phyloP scores from a whole-genome alignment of 2,888 invertebrate species.

The Lysandra bellargus region DNA sequence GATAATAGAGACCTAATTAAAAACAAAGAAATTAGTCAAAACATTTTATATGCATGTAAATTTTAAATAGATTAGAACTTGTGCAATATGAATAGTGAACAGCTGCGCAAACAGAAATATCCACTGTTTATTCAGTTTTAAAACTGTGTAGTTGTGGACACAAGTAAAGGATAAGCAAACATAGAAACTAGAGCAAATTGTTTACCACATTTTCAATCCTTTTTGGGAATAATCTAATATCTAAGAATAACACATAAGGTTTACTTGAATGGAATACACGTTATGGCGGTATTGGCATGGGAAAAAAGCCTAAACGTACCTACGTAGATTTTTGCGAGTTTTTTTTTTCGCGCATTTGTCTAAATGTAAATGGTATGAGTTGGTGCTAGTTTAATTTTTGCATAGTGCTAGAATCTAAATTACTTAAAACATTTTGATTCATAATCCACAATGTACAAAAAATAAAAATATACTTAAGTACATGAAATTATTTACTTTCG shows the following conservation, averaged over 20 bases:
- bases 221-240: conserved; percentile 11
- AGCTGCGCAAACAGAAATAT: conserved; percentile 10
- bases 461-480: no score
- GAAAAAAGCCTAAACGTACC: not conserved
- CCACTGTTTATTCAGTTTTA: conserved; percentile 17
- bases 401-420: no score
- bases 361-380: no score
- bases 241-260: not conserved
- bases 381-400: no score
- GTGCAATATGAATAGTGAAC: not conserved
- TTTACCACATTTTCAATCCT: conserved; percentile 16
- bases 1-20: no score
- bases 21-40: not conserved
- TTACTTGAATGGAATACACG: not conserved
- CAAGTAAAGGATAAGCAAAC: not conserved
- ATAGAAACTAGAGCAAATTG: conserved; percentile 24
- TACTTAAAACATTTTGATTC: no score
- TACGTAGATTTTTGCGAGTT: not conserved
- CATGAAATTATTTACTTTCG: no score
- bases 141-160: not conserved
- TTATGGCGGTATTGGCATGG: not conserved
- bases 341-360: not conserved
- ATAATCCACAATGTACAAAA: no score
- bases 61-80: not conserved
- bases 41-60: conserved; percentile 6